phyloP scores from a whole-genome alignment of 2,888 invertebrate species.

The Zootermopsis nevadensis region DNA sequence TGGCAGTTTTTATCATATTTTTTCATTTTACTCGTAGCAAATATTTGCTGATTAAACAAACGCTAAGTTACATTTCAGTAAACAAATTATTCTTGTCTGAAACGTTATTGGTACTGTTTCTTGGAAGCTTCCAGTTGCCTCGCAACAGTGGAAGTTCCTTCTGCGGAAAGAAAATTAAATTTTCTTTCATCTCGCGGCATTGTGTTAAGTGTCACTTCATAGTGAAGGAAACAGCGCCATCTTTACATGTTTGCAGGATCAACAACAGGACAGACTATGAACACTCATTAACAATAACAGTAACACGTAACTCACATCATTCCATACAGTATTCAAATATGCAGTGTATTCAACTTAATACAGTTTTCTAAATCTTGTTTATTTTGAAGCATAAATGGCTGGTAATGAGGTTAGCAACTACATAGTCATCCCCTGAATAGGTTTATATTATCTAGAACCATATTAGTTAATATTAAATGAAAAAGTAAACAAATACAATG shows the following conservation, averaged over 20 bases:
- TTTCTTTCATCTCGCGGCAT: not conserved
- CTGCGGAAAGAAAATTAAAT: too few relatives aligned
- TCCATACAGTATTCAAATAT: not conserved
- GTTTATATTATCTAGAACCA: not conserved
- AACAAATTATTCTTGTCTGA: too few relatives aligned
- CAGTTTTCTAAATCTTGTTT: not conserved
- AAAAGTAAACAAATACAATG: constrained; percentile 23
- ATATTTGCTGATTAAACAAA: too few relatives aligned
- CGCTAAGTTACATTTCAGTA: too few relatives aligned
- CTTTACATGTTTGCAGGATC: not conserved
- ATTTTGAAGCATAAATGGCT: constrained; percentile 23
- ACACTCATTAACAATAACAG: constrained; percentile 50
- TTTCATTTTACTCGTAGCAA: too few relatives aligned
- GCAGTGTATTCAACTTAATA: not conserved
- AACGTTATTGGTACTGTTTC: too few relatives aligned
- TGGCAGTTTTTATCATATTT: too few relatives aligned
- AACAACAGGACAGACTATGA: constrained; percentile 50
- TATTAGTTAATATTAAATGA: not conserved
- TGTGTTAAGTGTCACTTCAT: not conserved
- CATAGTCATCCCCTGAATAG: not conserved
- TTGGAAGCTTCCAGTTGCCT: too few relatives aligned
- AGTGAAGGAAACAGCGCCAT: constrained; percentile 12
- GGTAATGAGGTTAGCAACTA: constrained; percentile 20
- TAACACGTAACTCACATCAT: not conserved
- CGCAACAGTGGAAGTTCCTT: too few relatives aligned